Evolutionary conservation across 2,888 invertebrate species (phyloP).

Genomic region (Leucozona laternaria): DNA sequence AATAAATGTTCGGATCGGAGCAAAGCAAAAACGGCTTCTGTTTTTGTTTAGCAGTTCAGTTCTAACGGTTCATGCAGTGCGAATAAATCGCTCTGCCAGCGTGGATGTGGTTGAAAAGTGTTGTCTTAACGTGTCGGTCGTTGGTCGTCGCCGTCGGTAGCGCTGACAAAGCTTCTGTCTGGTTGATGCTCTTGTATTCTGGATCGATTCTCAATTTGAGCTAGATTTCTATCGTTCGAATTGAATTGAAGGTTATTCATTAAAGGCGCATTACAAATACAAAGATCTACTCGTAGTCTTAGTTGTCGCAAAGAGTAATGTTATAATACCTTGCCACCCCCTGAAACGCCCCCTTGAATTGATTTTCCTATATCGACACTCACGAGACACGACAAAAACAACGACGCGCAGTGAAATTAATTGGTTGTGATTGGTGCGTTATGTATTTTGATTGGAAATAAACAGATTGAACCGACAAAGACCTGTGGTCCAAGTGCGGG

Average conservation of each 20-base stretch:
- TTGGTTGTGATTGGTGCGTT: constrained; percentile 50
- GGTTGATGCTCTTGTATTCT: too few relatives aligned
- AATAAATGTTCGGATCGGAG: constrained; percentile 4
- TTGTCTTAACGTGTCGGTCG: constrained; percentile 3
- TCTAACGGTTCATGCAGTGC: constrained; percentile 55
- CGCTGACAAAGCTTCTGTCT: not conserved
- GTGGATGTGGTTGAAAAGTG: constrained; percentile 47
- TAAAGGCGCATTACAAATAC: not conserved
- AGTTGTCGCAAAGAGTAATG: constrained; percentile 9
- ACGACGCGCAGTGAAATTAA: constrained; percentile 45
- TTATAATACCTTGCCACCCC: constrained; percentile 10
- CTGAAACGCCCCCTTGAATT: constrained; percentile 22
- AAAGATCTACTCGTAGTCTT: constrained; percentile 6
- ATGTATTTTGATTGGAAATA: constrained; percentile 60
- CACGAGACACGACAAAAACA: not conserved
- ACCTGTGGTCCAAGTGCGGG: constrained; percentile 19
- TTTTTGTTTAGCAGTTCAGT: constrained; percentile 43
- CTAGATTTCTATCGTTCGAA: constrained; percentile 41
- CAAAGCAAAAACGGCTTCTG: constrained; percentile 23
- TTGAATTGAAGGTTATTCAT: constrained; percentile 37
- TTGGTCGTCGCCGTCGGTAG: not conserved
- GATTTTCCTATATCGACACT: constrained; percentile 24
- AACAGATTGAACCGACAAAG: constrained; percentile 56
- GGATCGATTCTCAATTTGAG: constrained; percentile 45
- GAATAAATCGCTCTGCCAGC: constrained; percentile 57